These are phyloP conservation scores for Hemiscyllium ocellatum DNA, from an alignment of 2,113 vertebrate species.

Conservation along the genomic window DNA sequence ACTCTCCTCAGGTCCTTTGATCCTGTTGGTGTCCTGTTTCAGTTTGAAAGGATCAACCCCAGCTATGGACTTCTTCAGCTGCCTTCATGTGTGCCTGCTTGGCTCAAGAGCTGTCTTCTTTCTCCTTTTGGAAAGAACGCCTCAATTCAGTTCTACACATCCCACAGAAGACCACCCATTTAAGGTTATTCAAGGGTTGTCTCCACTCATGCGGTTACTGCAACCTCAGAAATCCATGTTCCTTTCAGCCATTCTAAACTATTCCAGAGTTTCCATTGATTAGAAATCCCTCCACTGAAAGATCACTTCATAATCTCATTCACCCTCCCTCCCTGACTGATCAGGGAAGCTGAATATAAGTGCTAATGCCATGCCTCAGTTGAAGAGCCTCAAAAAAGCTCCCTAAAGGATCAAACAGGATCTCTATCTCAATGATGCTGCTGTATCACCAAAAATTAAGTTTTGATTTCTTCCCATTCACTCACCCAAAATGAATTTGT, in stretches of 20 bases:
- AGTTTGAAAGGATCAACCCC: neutral
- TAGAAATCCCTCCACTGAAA: neutral
- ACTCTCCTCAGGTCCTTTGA: neutral
- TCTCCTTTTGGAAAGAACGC: neutral
- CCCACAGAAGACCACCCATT: neutral
- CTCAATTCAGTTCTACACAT: neutral
- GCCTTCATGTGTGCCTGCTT: neutral
- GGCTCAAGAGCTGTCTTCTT: neutral
- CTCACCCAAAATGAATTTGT: neutral
- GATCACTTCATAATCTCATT: neutral
- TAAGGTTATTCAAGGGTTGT: neutral
- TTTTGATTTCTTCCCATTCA: neutral
- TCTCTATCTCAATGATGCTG: neutral
- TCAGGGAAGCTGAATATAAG: neutral
- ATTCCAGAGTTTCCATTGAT: neutral
- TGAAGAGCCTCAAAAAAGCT: neutral
- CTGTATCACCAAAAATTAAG: neutral
- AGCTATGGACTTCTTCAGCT: neutral
- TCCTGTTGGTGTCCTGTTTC: neutral
- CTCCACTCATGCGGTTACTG: neutral
- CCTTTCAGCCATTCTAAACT: neutral
- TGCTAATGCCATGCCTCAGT: neutral
- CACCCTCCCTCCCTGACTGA: neutral
- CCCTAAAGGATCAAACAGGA: neutral
- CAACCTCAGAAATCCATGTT: neutral